phyloP scores from a whole-genome alignment of 2,797 vertebrate genomes.

The Threskiornis aethiopicus region DNA sequence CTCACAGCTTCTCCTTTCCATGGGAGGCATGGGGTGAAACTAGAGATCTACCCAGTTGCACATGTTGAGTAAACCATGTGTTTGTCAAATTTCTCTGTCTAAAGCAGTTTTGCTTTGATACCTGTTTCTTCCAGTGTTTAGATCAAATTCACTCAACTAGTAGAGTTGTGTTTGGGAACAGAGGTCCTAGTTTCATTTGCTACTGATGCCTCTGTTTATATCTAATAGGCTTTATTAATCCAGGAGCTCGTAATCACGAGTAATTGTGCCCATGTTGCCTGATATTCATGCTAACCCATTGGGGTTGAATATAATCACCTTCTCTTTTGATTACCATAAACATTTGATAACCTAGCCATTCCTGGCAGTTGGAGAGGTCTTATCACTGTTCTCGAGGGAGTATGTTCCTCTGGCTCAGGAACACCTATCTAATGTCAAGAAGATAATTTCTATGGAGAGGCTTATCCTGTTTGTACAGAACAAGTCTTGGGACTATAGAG shows the following conservation, averaged over 20 bases:
- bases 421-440: background rate
- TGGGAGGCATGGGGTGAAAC: background rate
- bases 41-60: background rate
- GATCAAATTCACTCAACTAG: background rate
- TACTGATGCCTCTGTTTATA: background rate
- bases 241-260: background rate
- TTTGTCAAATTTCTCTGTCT: background rate
- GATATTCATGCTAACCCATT: background rate
- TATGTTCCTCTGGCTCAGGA: constrained; percentile 12
- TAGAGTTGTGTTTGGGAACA: background rate
- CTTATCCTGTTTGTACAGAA: constrained; percentile 3
- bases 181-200: background rate
- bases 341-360: background rate
- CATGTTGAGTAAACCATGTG: background rate
- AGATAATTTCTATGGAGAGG: constrained; percentile 49
- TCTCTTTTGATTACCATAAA: constrained; percentile 11
- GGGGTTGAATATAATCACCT: background rate
- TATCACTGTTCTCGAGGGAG: background rate
- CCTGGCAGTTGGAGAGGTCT: background rate
- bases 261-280: background rate
- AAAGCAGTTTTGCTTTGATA: background rate
- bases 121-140: background rate
- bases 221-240: background rate
- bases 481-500: background rate
- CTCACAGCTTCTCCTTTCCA: background rate